Percentiles rank a stretch among this genome's conserved stretches.
These are phyloP conservation scores for Nasua narica DNA, from an alignment of 2,797 vertebrate genomes.

Conservation along the genomic window DNA sequence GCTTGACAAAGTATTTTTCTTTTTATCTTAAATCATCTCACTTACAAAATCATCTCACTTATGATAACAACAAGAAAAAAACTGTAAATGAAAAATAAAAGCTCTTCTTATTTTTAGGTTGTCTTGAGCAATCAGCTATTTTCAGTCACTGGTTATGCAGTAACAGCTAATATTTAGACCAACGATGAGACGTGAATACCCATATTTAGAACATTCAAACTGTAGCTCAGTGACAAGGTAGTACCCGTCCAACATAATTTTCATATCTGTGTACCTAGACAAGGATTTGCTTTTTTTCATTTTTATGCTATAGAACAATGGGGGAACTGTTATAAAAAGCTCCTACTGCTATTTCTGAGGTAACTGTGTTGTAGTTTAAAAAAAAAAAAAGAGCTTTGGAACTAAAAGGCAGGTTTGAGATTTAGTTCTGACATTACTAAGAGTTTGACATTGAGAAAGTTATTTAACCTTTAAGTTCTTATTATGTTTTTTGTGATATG, in stretches of 20 bases:
- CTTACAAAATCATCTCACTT: not conserved
- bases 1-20: not conserved
- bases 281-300: not conserved
- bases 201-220: conserved; percentile 53
- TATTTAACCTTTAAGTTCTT: conserved; percentile 36
- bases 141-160: not conserved
- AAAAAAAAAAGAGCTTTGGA: not conserved
- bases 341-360: conserved; percentile 24
- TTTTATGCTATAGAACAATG: conserved; percentile 36
- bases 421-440: conserved; percentile 38
- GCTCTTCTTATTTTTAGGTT: not conserved
- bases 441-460: conserved; percentile 48
- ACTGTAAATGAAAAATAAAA: conserved; percentile 18
- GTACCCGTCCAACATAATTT: conserved; percentile 50
- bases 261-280: conserved; percentile 37
- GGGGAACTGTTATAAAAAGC: conserved; percentile 15
- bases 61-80: not conserved
- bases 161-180: not conserved
- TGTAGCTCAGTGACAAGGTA: conserved; percentile 8
- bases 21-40: not conserved
- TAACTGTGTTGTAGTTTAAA: not conserved
- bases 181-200: conserved; percentile 6
- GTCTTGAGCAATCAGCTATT: conserved; percentile 20
- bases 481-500: not conserved
- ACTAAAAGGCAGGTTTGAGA: conserved; percentile 22